Evolutionary conservation across 2,797 vertebrate species (phyloP), one percentile per base, ranked within the genome.

Genomic region (Poliocrania exsul): DNA sequence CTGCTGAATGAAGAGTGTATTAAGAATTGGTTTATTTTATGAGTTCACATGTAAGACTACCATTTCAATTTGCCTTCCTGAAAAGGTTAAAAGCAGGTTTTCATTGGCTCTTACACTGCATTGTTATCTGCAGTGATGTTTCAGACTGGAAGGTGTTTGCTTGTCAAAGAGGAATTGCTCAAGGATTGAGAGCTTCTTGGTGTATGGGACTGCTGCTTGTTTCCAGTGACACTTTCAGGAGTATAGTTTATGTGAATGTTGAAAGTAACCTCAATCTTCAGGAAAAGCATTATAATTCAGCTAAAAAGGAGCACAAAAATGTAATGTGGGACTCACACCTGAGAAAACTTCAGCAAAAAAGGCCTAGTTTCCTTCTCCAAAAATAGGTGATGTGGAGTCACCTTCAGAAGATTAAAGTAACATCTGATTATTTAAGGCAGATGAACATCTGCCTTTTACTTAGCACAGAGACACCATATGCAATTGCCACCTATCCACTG

Each of bases 41-140:
- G 28, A 25, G 9, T 23, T 66, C 20, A 2, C 31, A 2, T 28
- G 2, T 64, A 18, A 60, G 13, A 2, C 5, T 4, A 3, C 20
- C 1, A 0, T 16, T 74, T 64, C 29, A 71, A 12, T 42, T 64
- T 47, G 2, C 23, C 0, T 11, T 66, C 7, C 16, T n/a, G 29
- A 16, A 31, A 60, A 35, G 11, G 16, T 9, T 24, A 42, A 54
- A 71, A 10, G 10, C 10, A 56, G 31, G 18, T 4, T 4, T 61
- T 66, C 2, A 1, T 47, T 49, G 26, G 5, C 3, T 49, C 5
- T 29, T 54, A 2, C 0, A 0, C 35, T 9, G 8, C 3, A 0
- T 4, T 37, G 20, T 26, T 74, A 26, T 28, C 7, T 51, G 47
- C 17, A 31, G 35, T 17, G 35, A 42, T 0, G 0, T 23, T 86